Conservation (phyloP, 1,140 invertebrate species). For the Lordiphosa mommai region DNA sequence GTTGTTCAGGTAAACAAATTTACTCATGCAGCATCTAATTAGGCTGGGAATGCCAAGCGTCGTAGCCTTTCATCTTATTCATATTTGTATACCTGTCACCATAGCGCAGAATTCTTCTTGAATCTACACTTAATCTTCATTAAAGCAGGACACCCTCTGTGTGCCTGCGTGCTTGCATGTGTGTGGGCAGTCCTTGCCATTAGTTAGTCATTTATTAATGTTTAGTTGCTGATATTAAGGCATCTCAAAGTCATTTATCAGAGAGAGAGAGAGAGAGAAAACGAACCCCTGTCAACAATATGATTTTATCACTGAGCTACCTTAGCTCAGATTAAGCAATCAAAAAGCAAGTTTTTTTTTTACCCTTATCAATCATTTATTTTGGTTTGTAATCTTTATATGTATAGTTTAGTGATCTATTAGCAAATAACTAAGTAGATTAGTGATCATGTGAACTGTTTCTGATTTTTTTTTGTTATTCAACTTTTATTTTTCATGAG, state of each 20-base stretch:
- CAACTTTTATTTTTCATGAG: background rate
- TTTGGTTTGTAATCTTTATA: conserved; percentile 2
- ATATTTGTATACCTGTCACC: conserved; percentile 56
- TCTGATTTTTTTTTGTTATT: background rate
- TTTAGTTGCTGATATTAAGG: conserved; percentile 18
- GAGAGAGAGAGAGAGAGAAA: background rate
- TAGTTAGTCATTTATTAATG: conserved; percentile 52
- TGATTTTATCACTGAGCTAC: conserved; percentile 1
- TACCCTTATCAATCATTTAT: background rate
- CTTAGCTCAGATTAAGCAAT: background rate
- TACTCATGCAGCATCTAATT: conserved; percentile 53
- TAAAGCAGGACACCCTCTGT: conserved; percentile 22
- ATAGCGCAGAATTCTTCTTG: conserved; percentile 46
- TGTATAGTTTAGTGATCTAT: conserved; percentile 3
- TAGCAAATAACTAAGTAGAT: background rate
- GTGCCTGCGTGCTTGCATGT: conserved; percentile 14
- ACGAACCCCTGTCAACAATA: background rate
- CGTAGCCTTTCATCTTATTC: conserved; percentile 34
- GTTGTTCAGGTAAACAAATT: conserved; percentile 52
- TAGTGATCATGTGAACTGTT: background rate
- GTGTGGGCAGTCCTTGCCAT: conserved; percentile 41
- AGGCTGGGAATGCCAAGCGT: conserved; percentile 15
- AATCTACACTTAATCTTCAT: conserved; percentile 58
- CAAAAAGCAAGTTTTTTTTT: background rate
- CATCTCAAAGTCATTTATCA: conserved; percentile 16